A percentile compares a stretch with the other conserved stretches of the same genome.
Evolutionary conservation across 2,797 vertebrate genomes (phyloP).

Genomic region (Rhabdomys pumilio): DNA sequence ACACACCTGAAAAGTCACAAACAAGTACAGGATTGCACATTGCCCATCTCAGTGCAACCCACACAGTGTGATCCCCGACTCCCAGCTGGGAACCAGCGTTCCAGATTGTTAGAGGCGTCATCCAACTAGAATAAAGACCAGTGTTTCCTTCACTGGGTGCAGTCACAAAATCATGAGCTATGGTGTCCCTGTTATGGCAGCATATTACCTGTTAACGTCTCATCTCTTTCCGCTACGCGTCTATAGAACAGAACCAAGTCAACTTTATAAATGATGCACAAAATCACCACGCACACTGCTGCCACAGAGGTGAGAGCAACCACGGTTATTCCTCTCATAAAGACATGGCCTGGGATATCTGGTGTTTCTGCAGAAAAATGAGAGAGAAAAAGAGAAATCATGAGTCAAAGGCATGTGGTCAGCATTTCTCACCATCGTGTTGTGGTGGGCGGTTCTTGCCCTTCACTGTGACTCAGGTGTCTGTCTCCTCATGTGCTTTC

Average conservation of each 20-base stretch:
- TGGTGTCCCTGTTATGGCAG: neutral
- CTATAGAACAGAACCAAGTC: slow-evolving; percentile 90
- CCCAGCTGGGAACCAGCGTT: neutral
- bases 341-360: slow-evolving; percentile 87
- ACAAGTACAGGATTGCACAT: neutral
- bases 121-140: neutral
- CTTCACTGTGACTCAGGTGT: neutral
- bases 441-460: neutral
- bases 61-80: neutral
- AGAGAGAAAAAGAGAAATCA: neutral
- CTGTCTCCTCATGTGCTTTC: neutral
- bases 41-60: neutral
- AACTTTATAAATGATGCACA: slow-evolving; percentile 88
- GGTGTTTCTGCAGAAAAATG: slow-evolving; percentile 69
- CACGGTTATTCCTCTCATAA: slow-evolving; percentile 86
- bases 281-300: slow-evolving; percentile 72
- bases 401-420: neutral
- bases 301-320: slow-evolving; percentile 77
- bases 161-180: neutral
- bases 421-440: fast-evolving
- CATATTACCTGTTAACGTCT: slow-evolving; percentile 90
- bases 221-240: slow-evolving; percentile 86
- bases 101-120: neutral
- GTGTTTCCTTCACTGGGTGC: neutral
- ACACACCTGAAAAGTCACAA: neutral